Conservation (phyloP, 1,140 invertebrate species). For the Amyelois transitella region DNA sequence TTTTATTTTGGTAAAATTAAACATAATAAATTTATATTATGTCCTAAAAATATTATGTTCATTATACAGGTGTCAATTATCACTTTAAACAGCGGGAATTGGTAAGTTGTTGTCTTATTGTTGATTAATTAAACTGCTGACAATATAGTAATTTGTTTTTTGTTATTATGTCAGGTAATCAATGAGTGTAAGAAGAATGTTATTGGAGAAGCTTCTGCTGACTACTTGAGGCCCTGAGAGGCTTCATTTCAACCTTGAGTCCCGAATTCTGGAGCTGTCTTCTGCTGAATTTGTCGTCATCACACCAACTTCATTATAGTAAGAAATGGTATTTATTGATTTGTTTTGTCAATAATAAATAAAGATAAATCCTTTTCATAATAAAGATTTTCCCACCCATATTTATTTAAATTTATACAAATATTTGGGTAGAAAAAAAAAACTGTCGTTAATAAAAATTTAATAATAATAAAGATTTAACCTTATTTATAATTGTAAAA, state of each 20-base stretch:
- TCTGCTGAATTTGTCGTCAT: slow-evolving; percentile 10
- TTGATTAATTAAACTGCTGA: slow-evolving; percentile 27
- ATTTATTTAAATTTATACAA: slow-evolving; percentile 6
- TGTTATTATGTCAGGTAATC: slow-evolving; percentile 57
- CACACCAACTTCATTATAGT: slow-evolving; percentile 53
- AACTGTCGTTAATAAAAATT: slow-evolving; percentile 28
- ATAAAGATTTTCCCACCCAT: slow-evolving; percentile 32
- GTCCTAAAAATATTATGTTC: slow-evolving; percentile 36
- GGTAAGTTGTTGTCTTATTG: slow-evolving; percentile 58
- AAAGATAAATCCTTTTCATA: slow-evolving; percentile 35
- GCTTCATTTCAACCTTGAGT: neutral
- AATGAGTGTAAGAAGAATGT: slow-evolving; percentile 5
- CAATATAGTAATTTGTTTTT: slow-evolving; percentile 22
- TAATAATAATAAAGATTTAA: neutral
- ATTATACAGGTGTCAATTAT: slow-evolving; percentile 30
- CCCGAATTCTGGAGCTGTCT: slow-evolving; percentile 7
- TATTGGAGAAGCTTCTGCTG: neutral
- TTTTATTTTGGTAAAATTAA: slow-evolving; percentile 49
- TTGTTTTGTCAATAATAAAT: slow-evolving; percentile 59
- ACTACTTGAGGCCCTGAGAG: neutral
- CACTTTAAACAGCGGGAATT: slow-evolving; percentile 14
- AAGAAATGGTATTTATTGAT: slow-evolving; percentile 68
- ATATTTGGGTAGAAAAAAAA: slow-evolving; percentile 22
- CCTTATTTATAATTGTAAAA: no score
- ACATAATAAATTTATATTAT: slow-evolving; percentile 59